phyloP scores from a whole-genome alignment of 2,888 invertebrate species.

The Myopa testacea region DNA sequence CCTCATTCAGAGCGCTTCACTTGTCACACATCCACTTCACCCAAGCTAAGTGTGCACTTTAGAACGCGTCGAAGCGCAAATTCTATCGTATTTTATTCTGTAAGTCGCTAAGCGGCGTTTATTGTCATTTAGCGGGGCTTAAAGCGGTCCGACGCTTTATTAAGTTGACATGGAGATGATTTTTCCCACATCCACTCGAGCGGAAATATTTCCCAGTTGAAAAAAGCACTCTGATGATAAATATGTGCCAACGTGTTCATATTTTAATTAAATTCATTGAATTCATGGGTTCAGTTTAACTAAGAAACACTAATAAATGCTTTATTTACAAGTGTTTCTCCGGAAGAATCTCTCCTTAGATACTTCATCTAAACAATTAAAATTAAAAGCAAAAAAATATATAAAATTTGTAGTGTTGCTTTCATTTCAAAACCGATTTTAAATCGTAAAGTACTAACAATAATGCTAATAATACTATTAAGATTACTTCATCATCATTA shows the following conservation, averaged over 20 bases:
- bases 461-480: too few relatives aligned
- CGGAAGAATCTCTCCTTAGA: too few relatives aligned
- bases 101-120: slow-evolving; percentile 57
- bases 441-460: too few relatives aligned
- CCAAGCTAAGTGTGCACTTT: slow-evolving; percentile 53
- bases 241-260: too few relatives aligned
- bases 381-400: too few relatives aligned
- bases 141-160: not conserved
- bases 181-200: not conserved
- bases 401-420: too few relatives aligned
- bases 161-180: slow-evolving; percentile 10
- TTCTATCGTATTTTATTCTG: slow-evolving; percentile 49
- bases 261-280: not conserved
- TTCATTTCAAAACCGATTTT: too few relatives aligned
- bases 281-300: too few relatives aligned
- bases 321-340: too few relatives aligned
- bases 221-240: not conserved
- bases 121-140: slow-evolving; percentile 11
- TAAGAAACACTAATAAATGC: too few relatives aligned
- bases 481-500: too few relatives aligned
- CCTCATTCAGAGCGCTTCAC: slow-evolving; percentile 45
- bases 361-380: too few relatives aligned
- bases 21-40: slow-evolving; percentile 26
- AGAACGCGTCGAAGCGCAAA: slow-evolving; percentile 58
- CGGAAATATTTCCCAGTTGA: not conserved